phyloP scores from a whole-genome alignment of 2,888 invertebrate genomes.

The Andrena marginata region DNA sequence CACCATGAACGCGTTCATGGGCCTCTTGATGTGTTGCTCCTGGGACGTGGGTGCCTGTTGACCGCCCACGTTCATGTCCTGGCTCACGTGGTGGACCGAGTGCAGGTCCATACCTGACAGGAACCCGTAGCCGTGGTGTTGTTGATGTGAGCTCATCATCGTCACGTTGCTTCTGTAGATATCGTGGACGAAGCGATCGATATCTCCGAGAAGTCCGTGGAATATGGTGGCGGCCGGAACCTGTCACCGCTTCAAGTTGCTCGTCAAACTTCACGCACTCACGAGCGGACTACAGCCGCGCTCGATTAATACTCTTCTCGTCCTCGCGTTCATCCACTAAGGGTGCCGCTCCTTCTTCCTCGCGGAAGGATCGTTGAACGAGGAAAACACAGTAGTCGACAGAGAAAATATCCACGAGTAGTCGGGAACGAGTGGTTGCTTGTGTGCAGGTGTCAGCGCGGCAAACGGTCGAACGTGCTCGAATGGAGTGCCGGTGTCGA shows the following conservation, averaged over 20 bases:
- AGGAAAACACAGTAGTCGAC: neutral
- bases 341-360: neutral
- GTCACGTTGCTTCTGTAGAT: neutral
- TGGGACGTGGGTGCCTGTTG: constrained; percentile 48
- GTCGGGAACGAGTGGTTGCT: neutral
- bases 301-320: neutral
- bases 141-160: constrained; percentile 77
- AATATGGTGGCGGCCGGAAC: too few relatives aligned
- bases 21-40: constrained; percentile 96
- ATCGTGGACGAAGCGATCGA: neutral
- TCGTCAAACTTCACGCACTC: constrained; percentile 23
- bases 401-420: neutral
- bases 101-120: constrained; percentile 75
- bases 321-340: constrained; percentile 23
- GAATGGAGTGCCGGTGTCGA: constrained; percentile 65
- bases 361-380: neutral
- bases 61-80: constrained; percentile 59
- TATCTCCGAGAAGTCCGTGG: neutral
- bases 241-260: neutral
- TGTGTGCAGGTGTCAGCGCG: constrained; percentile 3
- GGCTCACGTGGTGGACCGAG: constrained; percentile 65
- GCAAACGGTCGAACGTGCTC: constrained; percentile 58
- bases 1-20: constrained; percentile 99
- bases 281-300: constrained; percentile 17
- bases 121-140: constrained; percentile 74